Conservation (phyloP, 2,888 invertebrate genomes). For the Amorpha juglandis region DNA sequence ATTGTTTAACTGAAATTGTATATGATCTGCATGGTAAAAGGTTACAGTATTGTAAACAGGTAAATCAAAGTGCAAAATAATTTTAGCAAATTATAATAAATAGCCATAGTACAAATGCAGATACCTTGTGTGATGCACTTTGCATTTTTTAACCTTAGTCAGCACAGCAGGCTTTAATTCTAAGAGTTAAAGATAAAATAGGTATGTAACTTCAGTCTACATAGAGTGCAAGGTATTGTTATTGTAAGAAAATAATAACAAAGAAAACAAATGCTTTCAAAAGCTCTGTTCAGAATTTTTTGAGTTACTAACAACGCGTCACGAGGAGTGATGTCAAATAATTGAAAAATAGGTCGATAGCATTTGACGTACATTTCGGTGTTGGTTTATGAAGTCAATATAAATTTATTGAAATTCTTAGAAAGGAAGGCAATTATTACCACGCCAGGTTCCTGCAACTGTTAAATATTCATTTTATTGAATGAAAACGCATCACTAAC, state of each 20-base stretch:
- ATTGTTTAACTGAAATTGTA: neutral
- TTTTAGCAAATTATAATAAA: neutral
- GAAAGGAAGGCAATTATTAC: neutral
- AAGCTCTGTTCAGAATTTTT: slow-evolving; percentile 7
- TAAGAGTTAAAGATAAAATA: neutral
- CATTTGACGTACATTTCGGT: slow-evolving; percentile 29
- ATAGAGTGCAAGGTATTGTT: neutral
- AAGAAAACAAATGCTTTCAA: neutral
- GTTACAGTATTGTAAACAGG: neutral
- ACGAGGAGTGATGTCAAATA: slow-evolving; percentile 76
- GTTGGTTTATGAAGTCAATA: slow-evolving; percentile 1
- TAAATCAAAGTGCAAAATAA: neutral
- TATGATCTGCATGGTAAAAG: neutral
- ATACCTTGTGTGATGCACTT: slow-evolving; percentile 22
- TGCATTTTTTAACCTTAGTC: slow-evolving; percentile 33
- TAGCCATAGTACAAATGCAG: slow-evolving; percentile 4
- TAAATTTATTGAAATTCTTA: neutral
- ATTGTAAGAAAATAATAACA: too few relatives aligned
- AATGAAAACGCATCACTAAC: slow-evolving; percentile 58
- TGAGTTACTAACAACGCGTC: slow-evolving; percentile 69
- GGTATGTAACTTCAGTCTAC: neutral
- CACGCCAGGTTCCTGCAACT: too few relatives aligned
- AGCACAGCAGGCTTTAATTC: slow-evolving; percentile 29
- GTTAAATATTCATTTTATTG: slow-evolving; percentile 2
- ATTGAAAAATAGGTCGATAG: slow-evolving; percentile 72